Percentiles rank a stretch among this genome's conserved stretches.
phyloP scores from a whole-genome alignment of 2,888 invertebrate species.

The Sminthurides aquaticus region DNA sequence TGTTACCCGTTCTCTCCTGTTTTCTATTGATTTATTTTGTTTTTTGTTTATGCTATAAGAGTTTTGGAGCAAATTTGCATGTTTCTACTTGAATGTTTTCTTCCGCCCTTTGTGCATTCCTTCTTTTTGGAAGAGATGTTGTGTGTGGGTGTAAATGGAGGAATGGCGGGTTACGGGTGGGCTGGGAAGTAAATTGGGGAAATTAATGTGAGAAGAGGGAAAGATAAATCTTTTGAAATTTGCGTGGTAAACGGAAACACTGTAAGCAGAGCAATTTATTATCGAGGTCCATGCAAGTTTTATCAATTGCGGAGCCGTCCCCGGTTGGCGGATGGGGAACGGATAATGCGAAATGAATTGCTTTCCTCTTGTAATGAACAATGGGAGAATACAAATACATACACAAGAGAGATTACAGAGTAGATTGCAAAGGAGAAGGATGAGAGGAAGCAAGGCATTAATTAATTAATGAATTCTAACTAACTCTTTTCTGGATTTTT shows the following conservation, averaged over 20 bases:
- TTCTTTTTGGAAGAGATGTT: too few species aligned
- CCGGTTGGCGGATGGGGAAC: too few species aligned
- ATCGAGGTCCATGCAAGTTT: not conserved
- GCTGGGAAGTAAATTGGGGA: not conserved
- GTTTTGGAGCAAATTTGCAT: not conserved
- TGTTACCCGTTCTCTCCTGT: not conserved
- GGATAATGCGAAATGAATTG: too few species aligned
- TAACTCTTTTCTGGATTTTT: too few species aligned
- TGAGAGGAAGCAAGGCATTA: not conserved
- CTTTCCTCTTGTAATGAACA: too few species aligned
- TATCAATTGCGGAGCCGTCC: not conserved
- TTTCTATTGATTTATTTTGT: conserved; percentile 1
- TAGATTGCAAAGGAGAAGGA: too few species aligned
- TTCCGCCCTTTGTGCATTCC: not conserved
- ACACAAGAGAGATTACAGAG: too few species aligned
- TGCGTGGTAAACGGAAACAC: not conserved
- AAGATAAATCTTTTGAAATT: not conserved
- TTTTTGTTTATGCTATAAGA: not conserved
- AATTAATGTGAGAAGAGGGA: not conserved
- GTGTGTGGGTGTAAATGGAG: too few species aligned
- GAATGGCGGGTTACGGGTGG: too few species aligned
- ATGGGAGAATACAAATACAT: too few species aligned
- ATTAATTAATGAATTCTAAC: too few species aligned
- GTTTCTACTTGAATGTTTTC: not conserved
- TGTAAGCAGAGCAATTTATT: not conserved